Conservation (phyloP, 1,140 invertebrate genomes). For the Melanaphis sacchari region DNA sequence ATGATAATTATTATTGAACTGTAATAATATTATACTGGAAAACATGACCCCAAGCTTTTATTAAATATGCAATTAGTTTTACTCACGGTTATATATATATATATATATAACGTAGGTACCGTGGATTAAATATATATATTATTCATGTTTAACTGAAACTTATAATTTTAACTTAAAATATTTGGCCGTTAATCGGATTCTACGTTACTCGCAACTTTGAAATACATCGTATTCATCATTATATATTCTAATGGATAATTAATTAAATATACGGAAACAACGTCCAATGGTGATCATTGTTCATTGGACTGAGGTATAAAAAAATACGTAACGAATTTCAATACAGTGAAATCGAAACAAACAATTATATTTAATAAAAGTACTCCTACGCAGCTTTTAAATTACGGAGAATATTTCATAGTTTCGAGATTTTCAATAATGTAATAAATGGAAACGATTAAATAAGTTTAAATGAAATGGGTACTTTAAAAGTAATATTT, state of each 20-base stretch:
- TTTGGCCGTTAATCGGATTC: neutral
- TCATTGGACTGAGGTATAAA: neutral
- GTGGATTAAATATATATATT: neutral
- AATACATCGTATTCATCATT: neutral
- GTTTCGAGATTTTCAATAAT: conserved; percentile 2
- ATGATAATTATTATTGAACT: neutral
- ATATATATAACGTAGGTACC: neutral
- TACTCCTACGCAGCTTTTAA: neutral
- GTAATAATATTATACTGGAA: neutral
- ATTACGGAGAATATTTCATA: neutral
- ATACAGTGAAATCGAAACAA: neutral
- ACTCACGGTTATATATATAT: neutral
- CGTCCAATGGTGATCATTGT: neutral
- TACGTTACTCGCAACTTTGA: neutral
- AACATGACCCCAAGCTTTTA: neutral
- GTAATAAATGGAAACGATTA: neutral
- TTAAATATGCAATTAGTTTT: neutral
- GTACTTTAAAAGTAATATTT: conserved; percentile 20
- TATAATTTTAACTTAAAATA: too few species aligned
- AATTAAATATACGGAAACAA: neutral
- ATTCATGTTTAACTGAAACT: neutral
- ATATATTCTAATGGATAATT: conserved; percentile 10
- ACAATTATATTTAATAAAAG: neutral
- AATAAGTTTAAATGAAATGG: neutral
- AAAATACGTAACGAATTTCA: neutral